These are phyloP conservation scores for Thecocarcelia acutangulata DNA, from an alignment of 2,888 invertebrate species.

Conservation along the genomic window DNA sequence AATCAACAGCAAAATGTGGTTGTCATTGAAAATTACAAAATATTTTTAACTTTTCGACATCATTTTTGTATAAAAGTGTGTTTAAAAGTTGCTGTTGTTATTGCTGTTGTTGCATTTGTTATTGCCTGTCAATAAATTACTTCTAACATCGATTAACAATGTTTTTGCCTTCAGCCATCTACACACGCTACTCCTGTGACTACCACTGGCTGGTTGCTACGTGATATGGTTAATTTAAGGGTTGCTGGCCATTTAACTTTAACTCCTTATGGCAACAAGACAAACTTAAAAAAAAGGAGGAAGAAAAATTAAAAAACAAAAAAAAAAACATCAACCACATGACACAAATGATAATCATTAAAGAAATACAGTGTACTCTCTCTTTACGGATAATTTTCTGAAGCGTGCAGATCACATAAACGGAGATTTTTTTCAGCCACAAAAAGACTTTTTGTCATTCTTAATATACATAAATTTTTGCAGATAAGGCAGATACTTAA, in stretches of 20 bases:
- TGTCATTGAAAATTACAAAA: conserved; percentile 18
- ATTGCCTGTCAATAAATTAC: conserved; percentile 66
- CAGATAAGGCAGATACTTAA: too few relatives aligned
- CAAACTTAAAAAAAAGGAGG: neutral
- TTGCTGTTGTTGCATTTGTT: conserved; percentile 33
- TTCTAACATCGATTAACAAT: conserved; percentile 66
- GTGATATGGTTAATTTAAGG: conserved; percentile 70
- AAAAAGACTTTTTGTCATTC: too few relatives aligned
- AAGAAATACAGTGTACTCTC: conserved; percentile 12
- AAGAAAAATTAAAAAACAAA: neutral
- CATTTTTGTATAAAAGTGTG: neutral
- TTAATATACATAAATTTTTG: too few relatives aligned
- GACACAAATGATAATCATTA: conserved; percentile 55
- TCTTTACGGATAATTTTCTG: too few relatives aligned
- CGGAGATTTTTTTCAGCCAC: too few relatives aligned
- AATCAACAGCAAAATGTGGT: neutral
- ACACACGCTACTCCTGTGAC: conserved; percentile 11
- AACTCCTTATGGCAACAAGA: conserved; percentile 38
- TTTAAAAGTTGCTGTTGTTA: neutral
- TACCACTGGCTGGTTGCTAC: conserved; percentile 44
- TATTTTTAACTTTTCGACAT: conserved; percentile 16
- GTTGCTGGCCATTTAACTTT: conserved; percentile 62
- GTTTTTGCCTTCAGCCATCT: conserved; percentile 28
- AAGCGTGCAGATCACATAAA: too few relatives aligned
- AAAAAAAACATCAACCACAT: conserved; percentile 48